These are phyloP conservation scores for Exocentrus adspersus DNA, from an alignment of 2,888 invertebrate species.

Conservation along the genomic window DNA sequence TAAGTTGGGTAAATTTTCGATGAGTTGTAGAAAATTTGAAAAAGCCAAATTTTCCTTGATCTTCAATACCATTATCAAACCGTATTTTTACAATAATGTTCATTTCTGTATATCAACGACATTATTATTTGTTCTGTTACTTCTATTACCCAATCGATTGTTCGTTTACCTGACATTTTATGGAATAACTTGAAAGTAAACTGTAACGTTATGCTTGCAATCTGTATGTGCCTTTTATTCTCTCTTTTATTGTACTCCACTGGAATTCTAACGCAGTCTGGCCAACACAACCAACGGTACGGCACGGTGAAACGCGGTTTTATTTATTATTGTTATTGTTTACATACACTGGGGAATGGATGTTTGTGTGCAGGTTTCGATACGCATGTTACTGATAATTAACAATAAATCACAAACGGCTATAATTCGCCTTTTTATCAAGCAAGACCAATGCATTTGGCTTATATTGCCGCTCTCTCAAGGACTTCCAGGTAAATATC, in stretches of 20 bases:
- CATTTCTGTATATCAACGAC: too few species aligned
- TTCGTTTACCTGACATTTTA: too few species aligned
- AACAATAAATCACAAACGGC: slow-evolving; percentile 8
- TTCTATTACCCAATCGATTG: too few species aligned
- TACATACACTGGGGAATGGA: slow-evolving; percentile 4
- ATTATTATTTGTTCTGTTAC: too few species aligned
- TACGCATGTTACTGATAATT: slow-evolving; percentile 21
- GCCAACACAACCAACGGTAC: background rate
- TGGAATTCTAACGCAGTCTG: background rate
- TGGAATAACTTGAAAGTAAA: too few species aligned
- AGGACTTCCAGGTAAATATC: slow-evolving; percentile 3
- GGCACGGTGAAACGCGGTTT: slow-evolving; percentile 2
- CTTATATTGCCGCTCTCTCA: background rate
- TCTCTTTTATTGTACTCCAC: background rate
- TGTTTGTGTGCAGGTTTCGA: slow-evolving; percentile 11
- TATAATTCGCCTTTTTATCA: slow-evolving; percentile 3
- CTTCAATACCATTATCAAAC: too few species aligned
- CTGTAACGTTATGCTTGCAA: too few species aligned
- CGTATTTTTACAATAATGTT: too few species aligned
- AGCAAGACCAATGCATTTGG: background rate
- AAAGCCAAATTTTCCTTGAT: too few species aligned
- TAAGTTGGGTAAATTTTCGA: too few species aligned
- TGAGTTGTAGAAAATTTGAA: too few species aligned
- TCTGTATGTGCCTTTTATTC: too few species aligned
- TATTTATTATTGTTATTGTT: slow-evolving; percentile 17